A percentile compares a stretch with the other conserved stretches of the same genome.
phyloP scores from a whole-genome alignment of 1,140 invertebrate genomes.

The Ectropis grisescens region DNA sequence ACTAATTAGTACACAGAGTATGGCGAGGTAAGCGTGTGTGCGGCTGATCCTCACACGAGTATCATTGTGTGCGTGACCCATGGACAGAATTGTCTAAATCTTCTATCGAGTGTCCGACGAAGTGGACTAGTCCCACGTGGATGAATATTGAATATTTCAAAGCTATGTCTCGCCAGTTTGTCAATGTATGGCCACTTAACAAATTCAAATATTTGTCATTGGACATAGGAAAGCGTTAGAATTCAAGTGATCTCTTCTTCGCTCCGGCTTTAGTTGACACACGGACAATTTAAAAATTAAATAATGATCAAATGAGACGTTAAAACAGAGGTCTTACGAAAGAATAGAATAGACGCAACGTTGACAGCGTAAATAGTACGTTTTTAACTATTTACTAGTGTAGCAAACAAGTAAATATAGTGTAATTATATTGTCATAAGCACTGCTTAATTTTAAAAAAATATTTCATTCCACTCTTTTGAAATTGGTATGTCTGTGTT shows the following conservation, averaged over 20 bases:
- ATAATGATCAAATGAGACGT: constrained; percentile 58
- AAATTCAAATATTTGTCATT: constrained; percentile 67
- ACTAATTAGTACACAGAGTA: constrained; percentile 69
- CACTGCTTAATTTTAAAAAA: not conserved
- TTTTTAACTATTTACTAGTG: too few relatives aligned
- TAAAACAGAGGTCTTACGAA: constrained; percentile 36
- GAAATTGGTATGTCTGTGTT: too few relatives aligned
- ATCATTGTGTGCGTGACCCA: too few relatives aligned
- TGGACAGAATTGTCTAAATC: too few relatives aligned
- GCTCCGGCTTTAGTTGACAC: constrained; percentile 56
- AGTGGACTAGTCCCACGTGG: too few relatives aligned
- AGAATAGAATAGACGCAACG: constrained; percentile 29
- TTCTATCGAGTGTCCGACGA: too few relatives aligned
- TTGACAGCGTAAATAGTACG: too few relatives aligned
- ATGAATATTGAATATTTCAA: constrained; percentile 63
- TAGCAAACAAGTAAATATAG: too few relatives aligned
- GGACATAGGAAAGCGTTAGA: constrained; percentile 68
- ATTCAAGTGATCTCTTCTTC: constrained; percentile 64
- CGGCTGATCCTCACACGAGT: constrained; percentile 39
- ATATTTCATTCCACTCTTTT: too few relatives aligned
- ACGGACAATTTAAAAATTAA: constrained; percentile 66
- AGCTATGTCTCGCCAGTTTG: constrained; percentile 51
- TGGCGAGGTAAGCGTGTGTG: constrained; percentile 46
- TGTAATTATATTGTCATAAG: too few relatives aligned
- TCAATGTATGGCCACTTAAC: constrained; percentile 64